phyloP scores from a whole-genome alignment of 2,888 invertebrate species.

The Perizoma flavofasciatum region DNA sequence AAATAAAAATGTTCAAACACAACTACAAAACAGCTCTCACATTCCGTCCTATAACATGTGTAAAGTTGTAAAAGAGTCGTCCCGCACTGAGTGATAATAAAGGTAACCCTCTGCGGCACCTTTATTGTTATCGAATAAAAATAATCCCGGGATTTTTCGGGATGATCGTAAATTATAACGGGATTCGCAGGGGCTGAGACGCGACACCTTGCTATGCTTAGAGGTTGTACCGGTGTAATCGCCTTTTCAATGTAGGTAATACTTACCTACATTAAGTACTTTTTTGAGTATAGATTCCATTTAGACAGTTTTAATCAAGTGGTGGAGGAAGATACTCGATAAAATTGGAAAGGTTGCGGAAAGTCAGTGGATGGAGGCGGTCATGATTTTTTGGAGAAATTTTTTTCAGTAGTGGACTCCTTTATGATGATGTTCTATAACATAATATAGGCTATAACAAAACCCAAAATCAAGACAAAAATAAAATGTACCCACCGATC shows the following conservation, averaged over 20 bases:
- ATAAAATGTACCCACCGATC: too few relatives aligned
- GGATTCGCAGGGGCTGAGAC: conserved; percentile 65
- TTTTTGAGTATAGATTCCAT: too few relatives aligned
- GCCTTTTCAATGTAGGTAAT: conserved; percentile 10
- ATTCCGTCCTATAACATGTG: conserved; percentile 64
- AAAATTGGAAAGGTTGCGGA: too few relatives aligned
- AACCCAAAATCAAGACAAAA: too few relatives aligned
- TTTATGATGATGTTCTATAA: too few relatives aligned
- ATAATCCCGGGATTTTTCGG: conserved; percentile 81
- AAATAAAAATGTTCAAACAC: conserved; percentile 43
- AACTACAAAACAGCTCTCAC: conserved; percentile 48
- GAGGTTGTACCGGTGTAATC: conserved; percentile 16
- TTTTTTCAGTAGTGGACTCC: too few relatives aligned
- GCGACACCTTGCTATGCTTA: conserved; percentile 35
- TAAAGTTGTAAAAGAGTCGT: conserved; percentile 78
- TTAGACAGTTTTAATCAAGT: too few relatives aligned
- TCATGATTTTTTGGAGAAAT: too few relatives aligned
- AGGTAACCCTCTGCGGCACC: conserved; percentile 80
- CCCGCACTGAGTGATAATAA: conserved; percentile 80
- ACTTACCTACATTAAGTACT: too few relatives aligned
- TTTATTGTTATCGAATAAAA: conserved; percentile 84
- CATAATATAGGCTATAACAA: too few relatives aligned
- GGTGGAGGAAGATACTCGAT: too few relatives aligned
- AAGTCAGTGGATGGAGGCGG: too few relatives aligned
- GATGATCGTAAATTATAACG: conserved; percentile 83